Percentiles rank a stretch among this genome's conserved stretches.
Evolutionary conservation across 2,113 vertebrate species (phyloP).

Genomic region (Myanophis thanlyinensis): DNA sequence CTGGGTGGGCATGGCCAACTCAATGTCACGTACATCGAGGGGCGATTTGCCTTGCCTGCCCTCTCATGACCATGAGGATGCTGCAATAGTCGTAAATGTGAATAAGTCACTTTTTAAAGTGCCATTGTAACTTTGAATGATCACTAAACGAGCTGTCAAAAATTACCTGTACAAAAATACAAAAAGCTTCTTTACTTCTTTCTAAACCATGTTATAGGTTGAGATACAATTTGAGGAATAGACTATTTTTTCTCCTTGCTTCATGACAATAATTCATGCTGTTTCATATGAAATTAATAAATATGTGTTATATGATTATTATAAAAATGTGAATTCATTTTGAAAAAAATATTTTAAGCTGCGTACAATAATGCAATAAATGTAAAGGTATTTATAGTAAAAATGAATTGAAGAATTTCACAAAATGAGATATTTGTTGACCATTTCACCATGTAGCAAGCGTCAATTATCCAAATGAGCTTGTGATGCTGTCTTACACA

Average conservation of each 20-base stretch:
- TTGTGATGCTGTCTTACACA: background rate
- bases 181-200: no score
- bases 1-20: no score
- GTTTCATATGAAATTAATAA: background rate
- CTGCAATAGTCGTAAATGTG: no score
- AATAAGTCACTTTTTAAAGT: no score
- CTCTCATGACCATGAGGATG: no score
- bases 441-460: background rate
- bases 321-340: background rate
- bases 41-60: no score
- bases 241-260: background rate
- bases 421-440: background rate
- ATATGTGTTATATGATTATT: background rate
- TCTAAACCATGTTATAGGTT: background rate
- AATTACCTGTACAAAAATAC: no score
- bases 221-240: background rate
- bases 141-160: no score
- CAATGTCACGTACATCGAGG: no score
- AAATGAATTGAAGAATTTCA: background rate
- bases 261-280: background rate
- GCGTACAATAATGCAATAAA: background rate
- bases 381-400: background rate
- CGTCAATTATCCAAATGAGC: background rate
- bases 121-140: no score
- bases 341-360: background rate